Base-by-base conservation (phyloP, 23 tunicate species). In the Ascidia mentula region DNA sequence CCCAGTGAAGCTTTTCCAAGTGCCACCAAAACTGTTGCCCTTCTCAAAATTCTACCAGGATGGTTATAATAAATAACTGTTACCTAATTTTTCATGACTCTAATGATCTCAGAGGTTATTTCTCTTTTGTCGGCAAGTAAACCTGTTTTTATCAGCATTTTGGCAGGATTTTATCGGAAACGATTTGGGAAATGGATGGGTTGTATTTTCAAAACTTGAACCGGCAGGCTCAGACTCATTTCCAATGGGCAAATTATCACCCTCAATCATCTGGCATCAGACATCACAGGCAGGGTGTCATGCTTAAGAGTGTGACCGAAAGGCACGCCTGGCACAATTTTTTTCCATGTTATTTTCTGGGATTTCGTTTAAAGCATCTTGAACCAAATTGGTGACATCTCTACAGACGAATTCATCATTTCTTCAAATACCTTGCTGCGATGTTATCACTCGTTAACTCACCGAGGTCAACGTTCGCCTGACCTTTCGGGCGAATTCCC, bases 1-100 rank as follows among this genome's bases (percentile, higher is more conserved):
- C n/a, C n/a, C n/a, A n/a, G n/a, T n/a, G n/a, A n/a, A 42, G 53
- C 53, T 42, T 42, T 42, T 42, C 53, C 53, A 42, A 42, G 53
- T 42, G 53, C 73, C 73, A 69, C 73, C 73, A 69, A 69, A 69
- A 42, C 53, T 42, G 53, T 15, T 42, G 53, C 53, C 15, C 53
- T 42, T 42, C 53, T 42, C 15, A 42, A 42, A 42, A 42, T 42
- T 42, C 53, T 42, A 42, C 53, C 53, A 12, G 53, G 53, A 42
- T 42, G 53, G 53, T 15, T 42, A 15, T 12, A 9, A 9, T 9
- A 42, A 42, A 42, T 42, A 15, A 42, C 12, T 15, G 15, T 42
- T 42, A 9, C 53, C 12, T 42, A 42, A 42, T 42, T 42, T 42
- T 42, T 42, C 53, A 42, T 42, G 15, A 42, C 53, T 42, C 53